Evolutionary conservation across 2,888 invertebrate genomes (phyloP).

Genomic region (Psylliodes chrysocephalus): DNA sequence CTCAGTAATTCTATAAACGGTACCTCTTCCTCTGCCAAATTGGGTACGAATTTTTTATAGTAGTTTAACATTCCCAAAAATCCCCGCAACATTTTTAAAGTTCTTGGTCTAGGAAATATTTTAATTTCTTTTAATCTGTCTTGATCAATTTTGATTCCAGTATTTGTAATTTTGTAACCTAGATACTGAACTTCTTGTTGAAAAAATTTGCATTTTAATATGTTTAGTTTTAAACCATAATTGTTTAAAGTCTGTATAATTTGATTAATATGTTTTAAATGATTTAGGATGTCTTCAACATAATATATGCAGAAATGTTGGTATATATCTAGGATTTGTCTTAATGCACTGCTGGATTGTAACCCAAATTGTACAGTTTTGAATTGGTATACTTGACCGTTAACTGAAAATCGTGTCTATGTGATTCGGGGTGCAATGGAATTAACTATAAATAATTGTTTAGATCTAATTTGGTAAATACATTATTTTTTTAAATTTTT

Average conservation of each 20-base stretch:
- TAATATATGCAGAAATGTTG: constrained; percentile 12
- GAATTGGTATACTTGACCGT: too few relatives aligned
- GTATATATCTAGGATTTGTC: constrained; percentile 1
- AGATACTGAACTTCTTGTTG: constrained; percentile 19
- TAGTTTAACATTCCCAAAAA: constrained; percentile 31
- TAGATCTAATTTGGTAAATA: not conserved
- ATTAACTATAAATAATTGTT: not conserved
- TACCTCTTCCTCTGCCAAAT: too few relatives aligned
- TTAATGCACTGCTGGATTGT: constrained; percentile 1
- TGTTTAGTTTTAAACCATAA: constrained; percentile 15
- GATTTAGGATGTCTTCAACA: constrained; percentile 16
- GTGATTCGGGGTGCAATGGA: not conserved
- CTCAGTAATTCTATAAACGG: too few relatives aligned
- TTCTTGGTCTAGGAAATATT: too few relatives aligned
- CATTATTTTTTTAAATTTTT: not conserved
- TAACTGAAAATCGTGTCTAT: not conserved
- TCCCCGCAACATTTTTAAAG: constrained; percentile 17
- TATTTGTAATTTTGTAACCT: constrained; percentile 10
- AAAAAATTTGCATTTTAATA: too few relatives aligned
- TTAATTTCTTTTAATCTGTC: constrained; percentile 14
- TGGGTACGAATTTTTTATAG: too few relatives aligned
- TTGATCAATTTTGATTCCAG: constrained; percentile 11
- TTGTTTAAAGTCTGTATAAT: constrained; percentile 15
- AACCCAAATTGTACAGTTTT: constrained; percentile 15
- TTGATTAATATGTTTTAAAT: not conserved